Evolutionary conservation across 2,797 vertebrate species (phyloP).

Genomic region (Alca torda): DNA sequence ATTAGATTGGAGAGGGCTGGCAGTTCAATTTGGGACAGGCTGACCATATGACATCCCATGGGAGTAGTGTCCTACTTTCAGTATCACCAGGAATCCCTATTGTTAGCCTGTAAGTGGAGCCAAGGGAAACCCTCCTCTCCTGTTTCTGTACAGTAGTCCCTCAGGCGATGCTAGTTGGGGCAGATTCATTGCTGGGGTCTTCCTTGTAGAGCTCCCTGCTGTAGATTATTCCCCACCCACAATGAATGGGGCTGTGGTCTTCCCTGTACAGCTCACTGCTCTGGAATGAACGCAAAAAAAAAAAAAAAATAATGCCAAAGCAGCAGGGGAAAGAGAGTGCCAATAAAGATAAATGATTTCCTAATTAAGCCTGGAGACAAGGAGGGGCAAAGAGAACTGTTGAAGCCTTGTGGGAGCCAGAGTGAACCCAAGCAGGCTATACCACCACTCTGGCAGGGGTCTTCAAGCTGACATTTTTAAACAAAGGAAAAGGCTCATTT

Average conservation of each 20-base stretch:
- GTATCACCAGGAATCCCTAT: conserved; percentile 66
- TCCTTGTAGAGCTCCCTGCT: conserved; percentile 54
- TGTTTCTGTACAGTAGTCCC: conserved; percentile 33
- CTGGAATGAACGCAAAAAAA: conserved; percentile 59
- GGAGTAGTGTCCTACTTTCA: conserved; percentile 65
- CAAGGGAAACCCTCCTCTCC: conserved; percentile 52
- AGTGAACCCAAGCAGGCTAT: conserved; percentile 61
- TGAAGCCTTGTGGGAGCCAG: conserved; percentile 66
- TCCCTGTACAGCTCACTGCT: conserved; percentile 61
- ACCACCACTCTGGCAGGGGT: conserved; percentile 70
- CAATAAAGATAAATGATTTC: conserved; percentile 72
- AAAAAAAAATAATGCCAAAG: conserved; percentile 40
- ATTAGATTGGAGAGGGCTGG: conserved; percentile 8
- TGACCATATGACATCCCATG: conserved; percentile 52
- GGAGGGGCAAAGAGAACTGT: conserved; percentile 60
- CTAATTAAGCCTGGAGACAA: conserved; percentile 71
- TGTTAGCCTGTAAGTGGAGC: conserved; percentile 60
- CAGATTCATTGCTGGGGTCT: conserved; percentile 59
- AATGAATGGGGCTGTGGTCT: conserved; percentile 72
- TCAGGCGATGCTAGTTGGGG: neutral
- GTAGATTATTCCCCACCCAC: conserved; percentile 63
- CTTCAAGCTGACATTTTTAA: conserved; percentile 70
- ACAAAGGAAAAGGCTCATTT: conserved; percentile 67
- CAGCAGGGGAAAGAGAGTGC: conserved; percentile 65
- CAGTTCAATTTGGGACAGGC: conserved; percentile 64